phyloP scores from a whole-genome alignment of 2,797 vertebrate species.

The Gallirallus australis region DNA sequence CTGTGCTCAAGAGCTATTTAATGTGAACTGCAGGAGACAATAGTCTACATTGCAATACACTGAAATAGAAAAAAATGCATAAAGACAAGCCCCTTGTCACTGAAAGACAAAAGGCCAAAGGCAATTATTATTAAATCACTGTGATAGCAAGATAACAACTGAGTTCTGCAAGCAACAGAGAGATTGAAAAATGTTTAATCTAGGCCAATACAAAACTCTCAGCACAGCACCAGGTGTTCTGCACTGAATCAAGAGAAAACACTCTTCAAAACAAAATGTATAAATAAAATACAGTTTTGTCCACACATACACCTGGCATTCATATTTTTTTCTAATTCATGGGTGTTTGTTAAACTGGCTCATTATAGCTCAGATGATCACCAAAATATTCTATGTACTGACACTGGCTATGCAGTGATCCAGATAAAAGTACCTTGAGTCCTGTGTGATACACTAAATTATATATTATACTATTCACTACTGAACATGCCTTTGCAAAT shows the following conservation, averaged over 20 bases:
- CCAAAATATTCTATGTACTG: neutral
- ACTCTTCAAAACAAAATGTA: neutral
- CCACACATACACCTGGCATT: neutral
- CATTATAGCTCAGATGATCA: neutral
- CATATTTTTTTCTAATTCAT: neutral
- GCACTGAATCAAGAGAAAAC: neutral
- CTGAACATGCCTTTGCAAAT: neutral
- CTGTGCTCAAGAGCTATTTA: neutral
- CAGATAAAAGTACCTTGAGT: neutral
- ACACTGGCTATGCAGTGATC: neutral
- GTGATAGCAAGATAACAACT: neutral
- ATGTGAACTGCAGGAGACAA: neutral
- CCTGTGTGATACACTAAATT: neutral
- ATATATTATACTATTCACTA: neutral
- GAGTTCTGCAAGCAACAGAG: neutral
- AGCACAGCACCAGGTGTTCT: neutral
- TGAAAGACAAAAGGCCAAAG: constrained; percentile 2
- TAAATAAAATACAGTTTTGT: neutral
- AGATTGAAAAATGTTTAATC: neutral
- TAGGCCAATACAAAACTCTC: neutral
- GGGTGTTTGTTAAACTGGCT: neutral
- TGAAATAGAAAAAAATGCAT: neutral
- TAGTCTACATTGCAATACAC: neutral
- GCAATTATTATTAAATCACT: constrained; percentile 20
- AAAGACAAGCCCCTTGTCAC: neutral